Conservation (phyloP, 1,140 invertebrate genomes). For the Euura lappo region DNA sequence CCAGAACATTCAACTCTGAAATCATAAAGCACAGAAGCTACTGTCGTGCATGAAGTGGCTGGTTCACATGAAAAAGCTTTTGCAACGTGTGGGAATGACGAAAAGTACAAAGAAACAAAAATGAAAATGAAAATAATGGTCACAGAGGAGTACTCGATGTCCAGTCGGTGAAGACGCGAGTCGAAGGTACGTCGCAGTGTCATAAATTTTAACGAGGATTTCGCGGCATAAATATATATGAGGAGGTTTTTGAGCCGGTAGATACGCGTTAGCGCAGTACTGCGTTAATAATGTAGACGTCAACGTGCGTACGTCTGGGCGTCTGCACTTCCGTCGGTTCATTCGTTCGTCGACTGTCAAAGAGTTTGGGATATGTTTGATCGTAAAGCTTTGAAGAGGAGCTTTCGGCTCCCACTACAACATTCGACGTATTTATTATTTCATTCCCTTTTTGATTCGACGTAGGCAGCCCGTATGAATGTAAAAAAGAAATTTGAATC, state of each 20-base stretch:
- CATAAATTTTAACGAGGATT: slow-evolving; percentile 7
- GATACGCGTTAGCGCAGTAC: too few species aligned
- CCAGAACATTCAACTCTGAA: too few species aligned
- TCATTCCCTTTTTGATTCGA: too few species aligned
- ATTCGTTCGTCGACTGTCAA: neutral
- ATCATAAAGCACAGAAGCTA: too few species aligned
- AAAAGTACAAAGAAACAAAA: neutral
- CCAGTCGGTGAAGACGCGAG: too few species aligned
- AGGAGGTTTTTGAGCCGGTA: neutral
- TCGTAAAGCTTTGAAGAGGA: neutral
- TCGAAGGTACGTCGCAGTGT: neutral
- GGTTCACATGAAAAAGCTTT: neutral
- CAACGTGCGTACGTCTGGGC: neutral
- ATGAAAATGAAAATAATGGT: neutral
- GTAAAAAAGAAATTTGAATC: too few species aligned
- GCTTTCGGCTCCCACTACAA: neutral
- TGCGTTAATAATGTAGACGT: slow-evolving; percentile 1
- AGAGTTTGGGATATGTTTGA: neutral
- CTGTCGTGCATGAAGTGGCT: neutral
- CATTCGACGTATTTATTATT: too few species aligned
- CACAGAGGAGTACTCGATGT: too few species aligned
- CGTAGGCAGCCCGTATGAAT: too few species aligned
- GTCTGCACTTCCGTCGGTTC: neutral
- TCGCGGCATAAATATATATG: slow-evolving; percentile 4
- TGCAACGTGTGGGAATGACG: neutral